Percentiles rank a stretch among this genome's conserved stretches.
These are phyloP conservation scores for Rhabdomys pumilio DNA, from an alignment of 2,797 vertebrate species.

Conservation along the genomic window DNA sequence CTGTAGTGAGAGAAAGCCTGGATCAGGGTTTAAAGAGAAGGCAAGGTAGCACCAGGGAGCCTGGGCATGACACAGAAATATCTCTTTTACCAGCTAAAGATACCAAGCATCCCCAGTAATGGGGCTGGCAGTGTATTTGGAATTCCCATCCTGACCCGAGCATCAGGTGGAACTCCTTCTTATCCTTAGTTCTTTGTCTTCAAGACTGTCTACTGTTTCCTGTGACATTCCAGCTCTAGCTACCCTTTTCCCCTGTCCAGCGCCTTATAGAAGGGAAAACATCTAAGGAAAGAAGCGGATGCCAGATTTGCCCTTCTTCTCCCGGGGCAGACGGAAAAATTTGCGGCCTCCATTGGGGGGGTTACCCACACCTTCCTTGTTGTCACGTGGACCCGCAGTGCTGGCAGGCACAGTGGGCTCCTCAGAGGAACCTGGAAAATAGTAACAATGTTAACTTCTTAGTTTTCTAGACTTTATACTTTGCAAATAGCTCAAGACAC, in stretches of 20 bases:
- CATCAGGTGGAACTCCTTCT: conserved; percentile 81
- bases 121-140: conserved; percentile 74
- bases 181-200: conserved; percentile 65
- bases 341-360: conserved; percentile 59
- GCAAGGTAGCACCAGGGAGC: conserved; percentile 77
- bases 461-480: conserved; percentile 63
- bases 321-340: conserved; percentile 75
- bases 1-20: conserved; percentile 72
- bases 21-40: conserved; percentile 82
- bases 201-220: conserved; percentile 57
- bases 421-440: conserved; percentile 83
- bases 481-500: conserved; percentile 46
- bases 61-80: conserved; percentile 78
- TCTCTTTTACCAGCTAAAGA: conserved; percentile 70
- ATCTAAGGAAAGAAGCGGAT: conserved; percentile 77
- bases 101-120: conserved; percentile 70
- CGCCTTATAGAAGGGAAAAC: conserved; percentile 70
- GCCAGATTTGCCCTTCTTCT: conserved; percentile 76
- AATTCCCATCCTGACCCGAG: conserved; percentile 81
- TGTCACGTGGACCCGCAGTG: conserved; percentile 66
- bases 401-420: conserved; percentile 60
- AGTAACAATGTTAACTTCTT: conserved; percentile 79
- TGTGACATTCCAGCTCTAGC: conserved; percentile 78
- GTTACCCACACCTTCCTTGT: conserved; percentile 76
- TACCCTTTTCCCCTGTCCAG: conserved; percentile 76